Evolutionary conservation across 2,113 vertebrate species (phyloP).

Genomic region (Myrmophylax atrothorax): DNA sequence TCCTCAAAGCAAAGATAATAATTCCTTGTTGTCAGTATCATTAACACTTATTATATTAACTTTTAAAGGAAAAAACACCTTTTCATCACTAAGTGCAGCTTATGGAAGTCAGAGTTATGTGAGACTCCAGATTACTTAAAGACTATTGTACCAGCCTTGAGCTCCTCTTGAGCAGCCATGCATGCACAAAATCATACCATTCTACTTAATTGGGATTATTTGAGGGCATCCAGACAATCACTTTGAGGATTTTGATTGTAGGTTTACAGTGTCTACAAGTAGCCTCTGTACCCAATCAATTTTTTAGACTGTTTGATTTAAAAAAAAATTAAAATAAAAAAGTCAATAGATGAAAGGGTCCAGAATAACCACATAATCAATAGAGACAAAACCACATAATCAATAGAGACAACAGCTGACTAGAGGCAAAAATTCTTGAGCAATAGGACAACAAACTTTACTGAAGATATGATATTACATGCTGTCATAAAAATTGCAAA

Average conservation of each 20-base stretch:
- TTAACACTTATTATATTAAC: not conserved
- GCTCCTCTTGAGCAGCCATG: not conserved
- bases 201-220: not conserved
- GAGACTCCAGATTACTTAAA: not conserved
- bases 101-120: not conserved
- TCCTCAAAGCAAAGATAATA: conserved; percentile 40
- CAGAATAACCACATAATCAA: not conserved
- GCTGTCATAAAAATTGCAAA: not conserved
- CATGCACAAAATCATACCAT: not conserved
- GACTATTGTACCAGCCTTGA: not conserved
- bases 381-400: not conserved
- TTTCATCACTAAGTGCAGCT: not conserved
- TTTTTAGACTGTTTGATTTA: not conserved
- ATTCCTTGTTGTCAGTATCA: not conserved
- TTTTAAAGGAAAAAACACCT: not conserved
- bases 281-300: not conserved
- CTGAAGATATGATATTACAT: not conserved
- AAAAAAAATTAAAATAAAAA: not conserved
- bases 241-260: not conserved
- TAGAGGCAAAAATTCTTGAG: not conserved
- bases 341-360: not conserved
- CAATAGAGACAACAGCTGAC: not conserved
- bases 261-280: not conserved
- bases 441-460: not conserved
- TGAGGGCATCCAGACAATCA: not conserved